A percentile compares a stretch with the other conserved stretches of the same genome.
Evolutionary conservation across 2,113 vertebrate genomes (phyloP).

Genomic region (Aythya baeri): DNA sequence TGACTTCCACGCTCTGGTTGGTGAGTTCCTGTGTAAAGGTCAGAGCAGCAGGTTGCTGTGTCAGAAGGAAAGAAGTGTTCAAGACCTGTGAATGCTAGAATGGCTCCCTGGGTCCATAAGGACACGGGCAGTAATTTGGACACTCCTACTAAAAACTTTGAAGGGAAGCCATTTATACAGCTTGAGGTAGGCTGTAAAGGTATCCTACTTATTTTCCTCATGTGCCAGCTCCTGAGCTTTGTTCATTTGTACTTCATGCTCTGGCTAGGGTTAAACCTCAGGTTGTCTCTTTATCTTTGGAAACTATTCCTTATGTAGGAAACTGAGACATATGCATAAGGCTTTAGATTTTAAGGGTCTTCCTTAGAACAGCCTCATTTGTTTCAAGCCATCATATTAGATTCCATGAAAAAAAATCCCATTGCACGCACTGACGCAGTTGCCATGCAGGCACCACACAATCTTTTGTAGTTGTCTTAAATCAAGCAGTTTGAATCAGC

Average conservation of each 20-base stretch:
- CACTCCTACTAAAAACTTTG: background rate
- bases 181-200: fast-evolving
- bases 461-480: constrained; percentile 38
- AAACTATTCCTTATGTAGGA: background rate
- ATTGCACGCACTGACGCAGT: background rate
- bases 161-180: background rate
- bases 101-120: background rate
- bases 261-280: background rate
- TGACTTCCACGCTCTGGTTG: background rate
- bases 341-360: background rate
- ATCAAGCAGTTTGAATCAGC: constrained; percentile 41
- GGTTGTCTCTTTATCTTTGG: background rate
- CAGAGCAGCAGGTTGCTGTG: background rate
- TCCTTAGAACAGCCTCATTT: background rate
- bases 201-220: background rate
- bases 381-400: background rate
- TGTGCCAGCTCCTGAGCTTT: background rate
- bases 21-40: background rate
- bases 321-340: background rate
- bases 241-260: background rate
- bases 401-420: background rate
- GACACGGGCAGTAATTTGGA: background rate
- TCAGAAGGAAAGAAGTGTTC: background rate
- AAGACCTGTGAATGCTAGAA: background rate
- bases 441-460: background rate